Percentiles rank a stretch among this genome's conserved stretches.
Conservation (phyloP, 2,888 invertebrate genomes). For the Pyrrhia umbra region DNA sequence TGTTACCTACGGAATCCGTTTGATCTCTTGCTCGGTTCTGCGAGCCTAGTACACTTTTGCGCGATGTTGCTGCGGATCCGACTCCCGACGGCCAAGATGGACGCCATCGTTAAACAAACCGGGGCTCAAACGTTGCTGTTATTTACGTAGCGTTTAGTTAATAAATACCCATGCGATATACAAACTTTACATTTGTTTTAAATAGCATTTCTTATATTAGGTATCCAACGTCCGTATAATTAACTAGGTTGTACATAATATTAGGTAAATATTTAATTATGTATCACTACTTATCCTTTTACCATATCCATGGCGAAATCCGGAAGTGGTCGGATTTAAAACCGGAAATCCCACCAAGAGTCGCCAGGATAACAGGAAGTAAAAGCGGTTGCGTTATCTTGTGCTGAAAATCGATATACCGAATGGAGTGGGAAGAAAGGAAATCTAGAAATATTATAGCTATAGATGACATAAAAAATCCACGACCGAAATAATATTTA, state of each 20-base stretch:
- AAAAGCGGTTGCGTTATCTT: conserved; percentile 37
- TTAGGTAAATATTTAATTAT: no score
- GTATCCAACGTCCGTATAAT: neutral
- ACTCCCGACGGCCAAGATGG: conserved; percentile 71
- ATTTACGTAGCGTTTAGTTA: neutral
- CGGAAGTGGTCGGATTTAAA: conserved; percentile 56
- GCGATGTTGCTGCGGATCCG: conserved; percentile 77
- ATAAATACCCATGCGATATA: no score
- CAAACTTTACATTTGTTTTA: no score
- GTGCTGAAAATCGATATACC: conserved; percentile 70
- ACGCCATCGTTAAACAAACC: conserved; percentile 44
- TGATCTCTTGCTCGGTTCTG: conserved; percentile 65
- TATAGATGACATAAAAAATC: neutral
- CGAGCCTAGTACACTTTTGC: conserved; percentile 75
- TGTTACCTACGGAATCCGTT: conserved; percentile 32
- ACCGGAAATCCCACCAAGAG: conserved; percentile 77
- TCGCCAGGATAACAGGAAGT: conserved; percentile 73
- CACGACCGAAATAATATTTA: neutral
- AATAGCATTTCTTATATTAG: no score
- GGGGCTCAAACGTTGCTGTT: neutral
- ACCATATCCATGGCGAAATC: conserved; percentile 35
- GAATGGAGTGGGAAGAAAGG: neutral
- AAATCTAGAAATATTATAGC: conserved; percentile 13
- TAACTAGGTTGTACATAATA: no score
- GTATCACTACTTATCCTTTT: neutral